Conservation (phyloP, 1,140 invertebrate genomes). For the Myzus persicae region DNA sequence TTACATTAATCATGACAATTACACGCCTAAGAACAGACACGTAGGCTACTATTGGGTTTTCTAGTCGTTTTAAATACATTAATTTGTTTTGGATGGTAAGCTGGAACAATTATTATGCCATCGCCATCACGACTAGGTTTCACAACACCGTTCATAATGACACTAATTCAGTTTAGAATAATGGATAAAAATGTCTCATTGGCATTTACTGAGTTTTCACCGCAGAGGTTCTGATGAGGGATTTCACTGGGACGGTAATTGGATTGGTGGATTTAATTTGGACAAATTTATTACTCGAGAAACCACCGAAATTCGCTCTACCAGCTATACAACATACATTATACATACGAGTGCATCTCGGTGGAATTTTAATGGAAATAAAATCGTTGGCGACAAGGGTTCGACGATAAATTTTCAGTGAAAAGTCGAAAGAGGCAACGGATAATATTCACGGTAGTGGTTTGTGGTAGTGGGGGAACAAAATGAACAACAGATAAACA, state of each 20-base stretch:
- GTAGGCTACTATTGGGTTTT: background rate
- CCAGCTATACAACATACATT: background rate
- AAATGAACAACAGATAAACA: slow-evolving; percentile 27
- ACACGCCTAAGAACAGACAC: background rate
- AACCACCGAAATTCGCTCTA: background rate
- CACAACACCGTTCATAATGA: background rate
- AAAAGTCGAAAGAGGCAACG: background rate
- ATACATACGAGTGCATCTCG: background rate
- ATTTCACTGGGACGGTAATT: background rate
- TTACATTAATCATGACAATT: background rate
- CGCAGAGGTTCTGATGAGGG: background rate
- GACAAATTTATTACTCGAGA: background rate
- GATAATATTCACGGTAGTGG: background rate
- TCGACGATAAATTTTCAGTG: background rate
- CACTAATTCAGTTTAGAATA: background rate
- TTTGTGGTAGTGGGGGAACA: background rate
- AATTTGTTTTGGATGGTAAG: background rate
- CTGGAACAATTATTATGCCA: background rate
- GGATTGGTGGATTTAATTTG: background rate
- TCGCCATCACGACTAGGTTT: background rate
- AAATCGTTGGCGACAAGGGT: background rate
- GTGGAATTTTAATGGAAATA: background rate
- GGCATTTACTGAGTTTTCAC: background rate
- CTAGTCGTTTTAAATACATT: background rate
- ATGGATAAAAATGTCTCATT: slow-evolving; percentile 11